phyloP scores from a whole-genome alignment of 2,113 vertebrate species.

The Alces alces region DNA sequence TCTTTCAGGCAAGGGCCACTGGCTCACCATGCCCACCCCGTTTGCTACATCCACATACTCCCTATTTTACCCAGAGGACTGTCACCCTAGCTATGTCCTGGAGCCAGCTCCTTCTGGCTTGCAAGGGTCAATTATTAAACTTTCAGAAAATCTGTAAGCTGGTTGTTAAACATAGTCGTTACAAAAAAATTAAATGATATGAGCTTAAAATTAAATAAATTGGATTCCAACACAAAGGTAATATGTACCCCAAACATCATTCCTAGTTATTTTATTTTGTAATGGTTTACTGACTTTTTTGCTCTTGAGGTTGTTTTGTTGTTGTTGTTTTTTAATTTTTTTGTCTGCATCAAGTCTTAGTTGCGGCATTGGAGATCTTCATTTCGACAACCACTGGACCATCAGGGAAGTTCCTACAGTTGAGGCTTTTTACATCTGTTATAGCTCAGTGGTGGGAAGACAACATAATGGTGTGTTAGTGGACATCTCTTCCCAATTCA shows the following conservation, averaged over 20 bases:
- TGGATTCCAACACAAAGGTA: background rate
- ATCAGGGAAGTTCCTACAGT: background rate
- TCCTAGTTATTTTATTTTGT: background rate
- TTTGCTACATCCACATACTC: background rate
- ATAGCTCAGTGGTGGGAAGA: background rate
- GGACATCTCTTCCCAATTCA: background rate
- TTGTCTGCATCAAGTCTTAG: background rate
- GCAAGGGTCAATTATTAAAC: background rate
- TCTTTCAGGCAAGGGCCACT: background rate
- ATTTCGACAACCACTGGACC: background rate
- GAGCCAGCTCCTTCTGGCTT: background rate
- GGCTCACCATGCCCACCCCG: background rate
- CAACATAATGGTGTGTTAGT: background rate
- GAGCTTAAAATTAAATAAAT: background rate
- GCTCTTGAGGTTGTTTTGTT: background rate
- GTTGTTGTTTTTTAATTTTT: background rate
- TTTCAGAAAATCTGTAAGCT: background rate
- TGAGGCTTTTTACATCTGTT: background rate
- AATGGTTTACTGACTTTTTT: background rate
- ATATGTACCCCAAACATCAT: background rate
- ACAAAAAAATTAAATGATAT: constrained; percentile 2
- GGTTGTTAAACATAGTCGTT: background rate
- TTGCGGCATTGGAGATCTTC: background rate
- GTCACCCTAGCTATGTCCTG: background rate
- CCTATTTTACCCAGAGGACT: background rate